Conservation (phyloP, 2,797 vertebrate genomes). For the Rachycentron canadum region DNA sequence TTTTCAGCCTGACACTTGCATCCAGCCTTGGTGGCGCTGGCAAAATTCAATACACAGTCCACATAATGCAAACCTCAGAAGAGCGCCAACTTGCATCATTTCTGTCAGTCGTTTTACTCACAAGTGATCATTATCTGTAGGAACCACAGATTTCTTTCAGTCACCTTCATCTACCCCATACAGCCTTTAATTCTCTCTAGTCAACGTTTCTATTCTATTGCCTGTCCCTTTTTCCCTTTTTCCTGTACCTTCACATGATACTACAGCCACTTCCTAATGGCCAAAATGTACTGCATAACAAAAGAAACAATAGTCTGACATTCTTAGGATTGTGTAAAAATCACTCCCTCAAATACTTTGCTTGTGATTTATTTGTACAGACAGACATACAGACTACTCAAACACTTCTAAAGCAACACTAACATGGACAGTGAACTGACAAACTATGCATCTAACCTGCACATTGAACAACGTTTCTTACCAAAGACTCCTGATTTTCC, state of each 20-base stretch:
- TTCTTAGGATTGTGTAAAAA: constrained; percentile 54
- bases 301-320: constrained; percentile 32
- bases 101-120: constrained; percentile 31
- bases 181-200: constrained; percentile 31
- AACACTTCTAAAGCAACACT: constrained; percentile 59
- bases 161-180: constrained; percentile 39
- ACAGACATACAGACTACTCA: constrained; percentile 38
- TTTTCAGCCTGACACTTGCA: constrained; percentile 19
- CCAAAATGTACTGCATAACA: constrained; percentile 44
- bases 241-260: constrained; percentile 43
- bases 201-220: constrained; percentile 33
- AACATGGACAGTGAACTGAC: constrained; percentile 73
- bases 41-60: constrained; percentile 24
- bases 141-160: constrained; percentile 36
- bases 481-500: constrained; percentile 61
- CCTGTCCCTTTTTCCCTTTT: constrained; percentile 39
- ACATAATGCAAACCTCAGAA: constrained; percentile 36
- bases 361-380: constrained; percentile 49
- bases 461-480: constrained; percentile 53
- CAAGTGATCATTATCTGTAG: constrained; percentile 40
- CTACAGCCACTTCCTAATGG: constrained; percentile 29
- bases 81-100: constrained; percentile 33
- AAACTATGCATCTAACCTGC: constrained; percentile 64
- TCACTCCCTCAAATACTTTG: constrained; percentile 40
- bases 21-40: neutral